Conservation (phyloP, 2,113 vertebrate species). For the Cercocebus atys region DNA sequence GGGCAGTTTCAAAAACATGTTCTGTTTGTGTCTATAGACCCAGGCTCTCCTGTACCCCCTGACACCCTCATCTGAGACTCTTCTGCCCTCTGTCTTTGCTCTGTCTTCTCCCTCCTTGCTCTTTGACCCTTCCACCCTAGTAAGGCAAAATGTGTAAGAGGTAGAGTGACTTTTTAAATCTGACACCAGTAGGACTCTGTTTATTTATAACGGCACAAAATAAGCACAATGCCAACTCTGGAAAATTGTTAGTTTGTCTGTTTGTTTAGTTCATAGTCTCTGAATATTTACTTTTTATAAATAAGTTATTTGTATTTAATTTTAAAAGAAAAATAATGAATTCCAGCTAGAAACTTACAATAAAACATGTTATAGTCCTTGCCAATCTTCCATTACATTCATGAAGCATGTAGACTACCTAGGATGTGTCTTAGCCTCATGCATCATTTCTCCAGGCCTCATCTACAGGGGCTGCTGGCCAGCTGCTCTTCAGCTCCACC, state of each 20-base stretch:
- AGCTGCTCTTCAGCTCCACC: background rate
- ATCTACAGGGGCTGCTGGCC: background rate
- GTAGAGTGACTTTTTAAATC: background rate
- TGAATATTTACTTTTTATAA: background rate
- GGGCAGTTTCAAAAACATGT: background rate
- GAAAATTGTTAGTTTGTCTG: background rate
- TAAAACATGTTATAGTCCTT: background rate
- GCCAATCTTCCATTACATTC: background rate
- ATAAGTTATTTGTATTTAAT: background rate
- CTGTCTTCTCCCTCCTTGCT: background rate
- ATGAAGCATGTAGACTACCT: background rate
- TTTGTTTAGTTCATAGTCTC: background rate
- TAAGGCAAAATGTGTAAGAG: background rate
- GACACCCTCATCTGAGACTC: background rate
- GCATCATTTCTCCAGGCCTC: background rate
- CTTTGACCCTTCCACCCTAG: background rate
- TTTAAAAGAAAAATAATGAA: background rate
- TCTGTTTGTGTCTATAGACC: constrained; percentile 8
- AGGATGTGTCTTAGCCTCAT: background rate
- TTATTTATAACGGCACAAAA: background rate
- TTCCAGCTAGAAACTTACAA: background rate
- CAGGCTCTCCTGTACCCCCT: background rate
- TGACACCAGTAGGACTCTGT: background rate
- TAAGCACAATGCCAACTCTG: background rate
- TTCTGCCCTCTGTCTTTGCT: background rate